Evolutionary conservation across 2,113 vertebrate genomes (phyloP), one percentile per base, ranked within the genome.

Genomic region (Cynopterus brachyotis): DNA sequence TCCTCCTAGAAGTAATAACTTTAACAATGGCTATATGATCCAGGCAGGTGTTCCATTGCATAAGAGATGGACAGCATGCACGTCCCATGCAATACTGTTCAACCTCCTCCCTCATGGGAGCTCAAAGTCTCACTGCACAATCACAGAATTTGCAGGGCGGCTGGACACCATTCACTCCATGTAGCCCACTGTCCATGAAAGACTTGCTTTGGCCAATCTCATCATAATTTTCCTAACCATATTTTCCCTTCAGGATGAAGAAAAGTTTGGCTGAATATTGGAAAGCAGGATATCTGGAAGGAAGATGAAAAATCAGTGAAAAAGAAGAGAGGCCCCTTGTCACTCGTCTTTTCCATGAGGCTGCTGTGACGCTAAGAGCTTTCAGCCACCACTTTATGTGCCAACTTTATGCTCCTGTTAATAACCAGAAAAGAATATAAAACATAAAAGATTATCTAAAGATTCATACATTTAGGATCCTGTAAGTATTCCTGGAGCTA

Each of bases 131-230:
- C 13, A 22, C 53, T 3, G n/a, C 1, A 12, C 15, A 2, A 42
- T 76, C 60, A 28, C 28, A 53, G 40, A n/a, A 13, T 28, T 47
- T 19, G 28, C 66, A 84, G 20, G 35, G 42, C 32, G n/a, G 5
- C 9, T 53, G 22, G 57, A 42, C 17, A 9, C 2, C 0, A 1
- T n/a, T 59, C 42, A 2, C 6, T 59, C 57, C 40, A 40, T 22
- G 16, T 1, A 70, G 64, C 22, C 17, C 32, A 37, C 37, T 15
- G 66, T 11, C 45, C 11, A 5, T 11, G 20, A 37, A 72, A 30
- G 40, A 70, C 70, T 2, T 20, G 13, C n/a, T 80, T 76, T 40
- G 26, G 35, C 37, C 12, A 26, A 35, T 70, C 53, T 57, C 26
- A 10, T 32, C 47, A 50, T 57, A 45, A 60, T 69, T 83, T 66